Percentiles rank a stretch among this genome's conserved stretches.
These are phyloP conservation scores for Drosophila nigromelanica DNA, from an alignment of 1,140 invertebrate species.

Conservation along the genomic window DNA sequence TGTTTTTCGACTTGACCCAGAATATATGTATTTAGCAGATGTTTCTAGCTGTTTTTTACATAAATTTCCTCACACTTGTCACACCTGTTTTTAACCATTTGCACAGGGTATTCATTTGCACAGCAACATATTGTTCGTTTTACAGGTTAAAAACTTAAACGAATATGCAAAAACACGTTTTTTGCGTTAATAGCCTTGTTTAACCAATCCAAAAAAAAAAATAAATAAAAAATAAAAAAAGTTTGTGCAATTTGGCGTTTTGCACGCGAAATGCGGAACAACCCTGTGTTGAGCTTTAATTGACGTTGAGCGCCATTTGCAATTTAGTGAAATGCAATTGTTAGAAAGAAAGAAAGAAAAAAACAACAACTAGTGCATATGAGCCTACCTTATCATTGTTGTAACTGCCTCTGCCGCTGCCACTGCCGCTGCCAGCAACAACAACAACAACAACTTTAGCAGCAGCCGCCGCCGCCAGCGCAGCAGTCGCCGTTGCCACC, in stretches of 20 bases:
- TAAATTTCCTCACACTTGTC: too few species aligned
- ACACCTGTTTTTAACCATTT: too few species aligned
- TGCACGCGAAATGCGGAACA: constrained; percentile 2
- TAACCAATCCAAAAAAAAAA: too few species aligned
- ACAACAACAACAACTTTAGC: constrained; percentile 21
- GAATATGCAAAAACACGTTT: too few species aligned
- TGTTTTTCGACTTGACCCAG: too few species aligned
- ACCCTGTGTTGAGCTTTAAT: constrained; percentile 11
- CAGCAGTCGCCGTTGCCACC: constrained; percentile 20
- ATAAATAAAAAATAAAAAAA: background rate
- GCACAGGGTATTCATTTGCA: too few species aligned
- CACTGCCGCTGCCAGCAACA: constrained; percentile 18
- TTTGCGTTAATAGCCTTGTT: too few species aligned
- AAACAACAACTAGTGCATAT: too few species aligned
- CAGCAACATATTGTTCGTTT: too few species aligned
- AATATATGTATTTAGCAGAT: too few species aligned
- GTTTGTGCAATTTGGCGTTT: constrained; percentile 7
- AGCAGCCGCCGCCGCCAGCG: constrained; percentile 21
- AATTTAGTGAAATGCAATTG: constrained; percentile 14
- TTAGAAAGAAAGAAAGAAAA: background rate
- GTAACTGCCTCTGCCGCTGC: constrained; percentile 58
- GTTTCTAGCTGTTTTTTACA: too few species aligned
- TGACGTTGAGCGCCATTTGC: constrained; percentile 25
- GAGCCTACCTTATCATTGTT: constrained; percentile 69
- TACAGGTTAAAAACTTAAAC: too few species aligned